phyloP scores from a whole-genome alignment of 2,888 invertebrate genomes.

The Apantesis nais region DNA sequence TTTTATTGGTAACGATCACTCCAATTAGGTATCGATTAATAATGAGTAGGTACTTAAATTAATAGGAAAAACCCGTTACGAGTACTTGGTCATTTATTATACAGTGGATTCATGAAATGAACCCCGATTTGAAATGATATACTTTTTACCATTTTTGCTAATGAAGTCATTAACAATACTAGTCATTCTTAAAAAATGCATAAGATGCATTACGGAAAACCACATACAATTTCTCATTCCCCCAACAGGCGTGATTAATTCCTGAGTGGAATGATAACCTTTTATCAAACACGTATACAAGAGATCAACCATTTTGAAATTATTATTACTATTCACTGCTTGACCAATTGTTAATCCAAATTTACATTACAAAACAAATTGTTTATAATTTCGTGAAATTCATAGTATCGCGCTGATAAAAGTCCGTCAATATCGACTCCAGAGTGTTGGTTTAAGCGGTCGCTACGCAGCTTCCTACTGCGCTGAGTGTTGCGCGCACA shows the following conservation, averaged over 20 bases:
- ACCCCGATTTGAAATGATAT: neutral
- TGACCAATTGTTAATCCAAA: neutral
- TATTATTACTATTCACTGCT: neutral
- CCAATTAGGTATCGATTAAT: neutral
- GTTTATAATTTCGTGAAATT: too few species aligned
- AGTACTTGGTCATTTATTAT: neutral
- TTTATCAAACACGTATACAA: neutral
- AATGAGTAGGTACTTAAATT: neutral
- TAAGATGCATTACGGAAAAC: neutral
- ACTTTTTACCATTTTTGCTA: neutral
- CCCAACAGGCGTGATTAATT: neutral
- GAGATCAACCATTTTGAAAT: too few species aligned
- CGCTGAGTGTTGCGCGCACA: too few species aligned
- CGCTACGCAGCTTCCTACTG: too few species aligned
- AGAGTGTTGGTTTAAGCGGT: too few species aligned
- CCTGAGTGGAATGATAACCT: neutral
- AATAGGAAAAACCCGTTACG: neutral
- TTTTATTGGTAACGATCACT: slow-evolving; percentile 5
- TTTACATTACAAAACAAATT: neutral
- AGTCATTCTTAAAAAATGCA: neutral
- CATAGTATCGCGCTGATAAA: neutral
- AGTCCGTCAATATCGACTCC: too few species aligned
- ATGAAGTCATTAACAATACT: neutral
- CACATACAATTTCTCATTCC: neutral
- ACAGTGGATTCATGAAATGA: neutral